phyloP scores from a whole-genome alignment of 1,140 invertebrate genomes.

The Formica exsecta region DNA sequence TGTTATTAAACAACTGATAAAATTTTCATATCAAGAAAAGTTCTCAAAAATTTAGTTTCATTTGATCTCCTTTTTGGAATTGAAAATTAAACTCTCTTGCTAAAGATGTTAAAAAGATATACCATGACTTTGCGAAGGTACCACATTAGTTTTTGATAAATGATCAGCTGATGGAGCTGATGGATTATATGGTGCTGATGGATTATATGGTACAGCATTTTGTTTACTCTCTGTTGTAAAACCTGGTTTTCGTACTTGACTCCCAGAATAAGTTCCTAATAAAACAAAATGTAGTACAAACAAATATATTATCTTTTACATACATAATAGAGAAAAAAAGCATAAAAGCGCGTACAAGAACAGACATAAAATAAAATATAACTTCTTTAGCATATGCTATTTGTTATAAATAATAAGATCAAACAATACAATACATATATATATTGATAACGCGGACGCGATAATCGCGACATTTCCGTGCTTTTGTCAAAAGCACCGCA shows the following conservation, averaged over 20 bases:
- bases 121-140: conserved; percentile 45
- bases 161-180: not conserved
- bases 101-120: not conserved
- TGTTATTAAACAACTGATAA: not conserved
- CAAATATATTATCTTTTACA: conserved; percentile 7
- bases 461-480: no score
- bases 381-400: not conserved
- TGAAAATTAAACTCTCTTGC: conserved; percentile 1
- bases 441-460: no score
- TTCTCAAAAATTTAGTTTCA: no score
- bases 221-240: conserved; percentile 44
- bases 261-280: conserved; percentile 8
- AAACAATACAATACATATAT: not conserved
- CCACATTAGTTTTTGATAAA: conserved; percentile 14
- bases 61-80: no score
- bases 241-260: conserved; percentile 21
- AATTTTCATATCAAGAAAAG: no score
- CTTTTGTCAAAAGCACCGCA: no score
- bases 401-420: conserved; percentile 7
- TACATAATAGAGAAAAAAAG: not conserved
- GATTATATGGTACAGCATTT: conserved; percentile 25
- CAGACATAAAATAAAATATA: not conserved
- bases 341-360: not conserved
- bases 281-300: not conserved
- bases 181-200: conserved; percentile 35